A percentile compares a stretch with the other conserved stretches of the same genome.
Conservation (phyloP, 2,113 vertebrate genomes). For the Urocolius indicus region DNA sequence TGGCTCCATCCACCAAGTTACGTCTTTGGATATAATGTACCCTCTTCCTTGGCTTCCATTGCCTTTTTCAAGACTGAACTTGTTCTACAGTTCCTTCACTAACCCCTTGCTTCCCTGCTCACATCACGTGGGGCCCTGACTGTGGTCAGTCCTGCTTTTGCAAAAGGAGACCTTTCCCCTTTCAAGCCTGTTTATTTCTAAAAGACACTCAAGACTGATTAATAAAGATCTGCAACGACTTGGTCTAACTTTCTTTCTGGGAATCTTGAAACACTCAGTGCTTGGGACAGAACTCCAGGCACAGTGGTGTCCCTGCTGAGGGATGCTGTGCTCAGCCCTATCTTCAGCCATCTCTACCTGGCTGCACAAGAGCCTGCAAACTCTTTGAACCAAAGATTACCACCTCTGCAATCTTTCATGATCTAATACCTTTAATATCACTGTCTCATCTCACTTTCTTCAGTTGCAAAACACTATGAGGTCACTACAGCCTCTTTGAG, state of each 20-base stretch:
- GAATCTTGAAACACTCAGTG: not conserved
- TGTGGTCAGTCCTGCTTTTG: not conserved
- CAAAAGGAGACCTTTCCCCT: not conserved
- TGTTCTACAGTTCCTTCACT: not conserved
- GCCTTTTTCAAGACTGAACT: not conserved
- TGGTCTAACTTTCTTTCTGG: not conserved
- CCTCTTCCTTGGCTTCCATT: not conserved
- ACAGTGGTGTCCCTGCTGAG: not conserved
- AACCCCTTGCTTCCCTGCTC: not conserved
- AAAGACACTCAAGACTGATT: not conserved
- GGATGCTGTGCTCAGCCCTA: not conserved
- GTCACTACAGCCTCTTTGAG: not conserved
- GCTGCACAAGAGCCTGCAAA: not conserved
- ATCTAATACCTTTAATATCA: slow-evolving; percentile 50
- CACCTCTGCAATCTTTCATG: slow-evolving; percentile 36
- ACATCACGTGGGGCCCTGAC: not conserved
- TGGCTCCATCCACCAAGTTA: not conserved
- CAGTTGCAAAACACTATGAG: slow-evolving; percentile 37
- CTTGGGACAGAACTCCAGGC: not conserved
- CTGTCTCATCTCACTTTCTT: slow-evolving; percentile 62
- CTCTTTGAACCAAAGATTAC: slow-evolving; percentile 18
- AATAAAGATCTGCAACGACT: not conserved
- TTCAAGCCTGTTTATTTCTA: not conserved
- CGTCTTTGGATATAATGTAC: not conserved
- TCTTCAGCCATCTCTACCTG: slow-evolving; percentile 2